Conservation (phyloP, 2,113 vertebrate species). For the Ictalurus furcatus region DNA sequence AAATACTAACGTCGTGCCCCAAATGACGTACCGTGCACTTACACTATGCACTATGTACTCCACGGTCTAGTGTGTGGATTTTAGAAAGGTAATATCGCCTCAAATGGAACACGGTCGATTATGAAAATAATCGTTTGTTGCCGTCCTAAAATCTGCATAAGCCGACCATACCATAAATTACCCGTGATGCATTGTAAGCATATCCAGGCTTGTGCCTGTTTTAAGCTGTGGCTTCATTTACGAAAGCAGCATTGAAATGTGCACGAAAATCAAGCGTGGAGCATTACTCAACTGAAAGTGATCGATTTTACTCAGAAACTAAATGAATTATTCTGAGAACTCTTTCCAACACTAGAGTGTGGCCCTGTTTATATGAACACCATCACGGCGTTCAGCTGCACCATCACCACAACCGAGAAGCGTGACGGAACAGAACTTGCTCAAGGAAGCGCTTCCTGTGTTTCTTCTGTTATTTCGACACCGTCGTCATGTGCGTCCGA, state of each 20-base stretch:
- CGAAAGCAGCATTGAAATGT: not conserved
- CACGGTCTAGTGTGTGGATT: no score
- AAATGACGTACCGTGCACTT: no score
- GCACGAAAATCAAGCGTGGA: not conserved
- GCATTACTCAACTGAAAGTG: not conserved
- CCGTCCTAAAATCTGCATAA: not conserved
- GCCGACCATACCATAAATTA: no score
- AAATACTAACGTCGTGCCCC: no score
- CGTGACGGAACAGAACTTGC: not conserved
- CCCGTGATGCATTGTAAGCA: not conserved
- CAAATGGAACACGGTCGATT: no score
- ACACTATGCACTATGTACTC: no score
- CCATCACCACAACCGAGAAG: not conserved
- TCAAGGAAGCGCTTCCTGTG: not conserved
- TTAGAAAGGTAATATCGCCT: no score
- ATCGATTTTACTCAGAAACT: not conserved
- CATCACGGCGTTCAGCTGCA: no score
- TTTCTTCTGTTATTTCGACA: slow-evolving; percentile 6
- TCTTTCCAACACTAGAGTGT: not conserved
- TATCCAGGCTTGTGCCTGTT: not conserved
- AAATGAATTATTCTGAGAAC: not conserved
- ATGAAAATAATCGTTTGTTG: no score
- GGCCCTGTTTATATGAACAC: no score
- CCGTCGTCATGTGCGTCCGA: not conserved
- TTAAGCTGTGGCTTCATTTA: not conserved